Percentiles rank a stretch among this genome's conserved stretches.
Conservation (phyloP, 2,888 invertebrate species). For the Tenthredo amoena region DNA sequence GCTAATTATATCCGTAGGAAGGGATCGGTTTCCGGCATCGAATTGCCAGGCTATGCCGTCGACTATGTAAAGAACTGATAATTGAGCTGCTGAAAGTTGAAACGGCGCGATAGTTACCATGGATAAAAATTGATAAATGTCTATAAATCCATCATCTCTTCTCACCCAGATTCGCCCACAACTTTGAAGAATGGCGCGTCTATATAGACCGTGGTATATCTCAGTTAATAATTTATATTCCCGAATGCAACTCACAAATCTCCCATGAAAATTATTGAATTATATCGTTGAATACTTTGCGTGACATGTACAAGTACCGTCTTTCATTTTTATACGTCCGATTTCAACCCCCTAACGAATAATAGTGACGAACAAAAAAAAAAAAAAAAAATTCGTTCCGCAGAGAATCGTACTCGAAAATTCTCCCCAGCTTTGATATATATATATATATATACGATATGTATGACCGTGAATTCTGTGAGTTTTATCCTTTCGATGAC, state of each 20-base stretch:
- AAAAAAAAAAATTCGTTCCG: background rate
- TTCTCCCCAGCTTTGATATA: no score
- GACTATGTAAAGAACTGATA: slow-evolving; percentile 8
- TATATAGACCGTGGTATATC: background rate
- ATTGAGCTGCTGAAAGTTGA: slow-evolving; percentile 38
- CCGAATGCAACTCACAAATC: background rate
- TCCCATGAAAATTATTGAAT: background rate
- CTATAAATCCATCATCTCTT: slow-evolving; percentile 33
- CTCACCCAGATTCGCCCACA: background rate
- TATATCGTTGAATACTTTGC: background rate
- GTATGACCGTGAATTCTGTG: background rate
- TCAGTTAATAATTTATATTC: slow-evolving; percentile 16
- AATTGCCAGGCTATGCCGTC: background rate
- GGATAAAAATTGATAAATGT: slow-evolving; percentile 6
- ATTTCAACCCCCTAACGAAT: background rate
- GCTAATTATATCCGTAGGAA: background rate
- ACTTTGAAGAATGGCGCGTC: background rate
- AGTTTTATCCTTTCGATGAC: background rate
- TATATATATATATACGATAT: background rate
- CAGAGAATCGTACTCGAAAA: background rate
- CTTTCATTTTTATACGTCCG: background rate
- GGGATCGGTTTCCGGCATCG: slow-evolving; percentile 19
- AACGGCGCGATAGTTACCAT: background rate
- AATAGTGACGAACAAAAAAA: background rate
- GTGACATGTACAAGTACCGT: background rate